Evolutionary conservation across 2,113 vertebrate species (phyloP), one percentile per base, ranked within the genome.

Genomic region (Athene noctua): DNA sequence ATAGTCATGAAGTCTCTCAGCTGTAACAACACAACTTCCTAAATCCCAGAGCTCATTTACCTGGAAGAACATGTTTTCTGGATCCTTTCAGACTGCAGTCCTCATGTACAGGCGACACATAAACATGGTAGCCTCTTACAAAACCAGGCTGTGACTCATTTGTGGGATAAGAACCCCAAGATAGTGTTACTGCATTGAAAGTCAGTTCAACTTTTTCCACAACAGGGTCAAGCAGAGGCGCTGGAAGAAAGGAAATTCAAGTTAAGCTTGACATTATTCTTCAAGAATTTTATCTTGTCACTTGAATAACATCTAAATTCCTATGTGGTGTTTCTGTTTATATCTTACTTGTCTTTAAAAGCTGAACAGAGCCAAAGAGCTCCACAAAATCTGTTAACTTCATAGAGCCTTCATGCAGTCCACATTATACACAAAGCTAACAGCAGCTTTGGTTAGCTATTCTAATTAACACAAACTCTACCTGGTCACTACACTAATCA

Each of bases 61-160:
- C 98, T 97, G 95, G 5, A 88, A 93, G 46, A 90, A 30, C 3
- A 1, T n/a, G 46, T 73, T 91, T 95, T 72, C 92, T 46, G 14
- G 90, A 97, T 81, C 77, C 95, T 78, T 96, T 57, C 46, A 85
- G 74, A 38, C 7, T 93, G 86, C 98, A 98, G 26, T 90, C 57
- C 27, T 42, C 77, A 26, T 49, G 23, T 32, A 87, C 4, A 27
- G 93, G 88, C 9, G 97, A 98, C 72, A 98, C 44, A 38, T 98
- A 98, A 71, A 98, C 38, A 7, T 74, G 51, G 77, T 98, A 98
- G 5, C 98, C 98, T 88, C 46, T 93, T 72, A 98, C 13, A 75
- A 98, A 98, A 38, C 98, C 97, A 30, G 73, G 11, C 2, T 96
- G 97, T 54, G 95, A 92, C 15, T 96, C 88, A 72, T 96, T 82